These are phyloP conservation scores for Anadara kagoshimensis DNA, from an alignment of 1,140 invertebrate genomes.

Conservation along the genomic window DNA sequence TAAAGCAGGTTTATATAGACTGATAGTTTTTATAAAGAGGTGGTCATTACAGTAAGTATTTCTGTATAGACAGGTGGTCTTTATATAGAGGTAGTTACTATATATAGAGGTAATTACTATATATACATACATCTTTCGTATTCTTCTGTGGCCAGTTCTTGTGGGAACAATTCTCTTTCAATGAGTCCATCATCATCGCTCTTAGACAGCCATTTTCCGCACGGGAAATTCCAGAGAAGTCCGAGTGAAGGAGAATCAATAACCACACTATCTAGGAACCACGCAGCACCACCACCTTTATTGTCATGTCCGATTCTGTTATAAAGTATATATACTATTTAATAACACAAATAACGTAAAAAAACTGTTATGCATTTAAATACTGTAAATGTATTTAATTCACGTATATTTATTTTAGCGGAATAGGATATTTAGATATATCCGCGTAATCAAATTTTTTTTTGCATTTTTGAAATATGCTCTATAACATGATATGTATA, in stretches of 20 bases:
- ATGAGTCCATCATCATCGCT: conserved; percentile 69
- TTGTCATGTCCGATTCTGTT: conserved; percentile 73
- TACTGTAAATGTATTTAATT: no score
- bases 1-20: not conserved
- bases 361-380: no score
- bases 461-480: no score
- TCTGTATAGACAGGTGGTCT: no score
- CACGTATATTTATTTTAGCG: no score
- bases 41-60: no score
- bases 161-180: conserved; percentile 70
- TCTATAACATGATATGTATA: no score
- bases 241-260: conserved; percentile 71
- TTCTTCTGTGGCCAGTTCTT: conserved; percentile 69
- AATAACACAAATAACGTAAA: no score
- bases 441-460: no score
- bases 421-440: no score
- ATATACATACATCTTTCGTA: conserved; percentile 66
- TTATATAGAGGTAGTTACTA: not conserved
- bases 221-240: conserved; percentile 70
- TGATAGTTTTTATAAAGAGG: no score
- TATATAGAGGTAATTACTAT: not conserved
- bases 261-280: conserved; percentile 71
- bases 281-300: conserved; percentile 66
- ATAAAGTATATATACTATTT: not conserved
- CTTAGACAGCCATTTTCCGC: conserved; percentile 71